These are phyloP conservation scores for Oxyscelio sp. DNA, from an alignment of 2,888 invertebrate genomes.

Conservation along the genomic window DNA sequence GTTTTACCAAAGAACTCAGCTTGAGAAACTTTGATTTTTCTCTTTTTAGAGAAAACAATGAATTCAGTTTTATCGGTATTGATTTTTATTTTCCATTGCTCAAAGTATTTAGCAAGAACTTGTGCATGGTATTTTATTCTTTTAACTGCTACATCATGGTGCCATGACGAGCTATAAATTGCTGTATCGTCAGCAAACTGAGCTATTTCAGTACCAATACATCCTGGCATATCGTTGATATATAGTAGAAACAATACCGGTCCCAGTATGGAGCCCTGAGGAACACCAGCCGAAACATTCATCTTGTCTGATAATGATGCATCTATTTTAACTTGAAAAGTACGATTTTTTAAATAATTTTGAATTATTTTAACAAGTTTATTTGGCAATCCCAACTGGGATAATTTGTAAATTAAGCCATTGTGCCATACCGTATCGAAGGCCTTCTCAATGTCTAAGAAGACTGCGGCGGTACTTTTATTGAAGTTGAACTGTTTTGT, in stretches of 20 bases:
- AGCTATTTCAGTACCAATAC: slow-evolving; percentile 7
- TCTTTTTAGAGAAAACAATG: slow-evolving; percentile 35
- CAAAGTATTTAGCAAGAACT: slow-evolving; percentile 32
- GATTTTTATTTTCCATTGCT: slow-evolving; percentile 55
- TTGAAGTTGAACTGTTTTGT: slow-evolving; percentile 70
- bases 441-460: slow-evolving; percentile 76
- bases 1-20: slow-evolving; percentile 12
- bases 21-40: not conserved
- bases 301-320: not conserved
- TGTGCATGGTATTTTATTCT: not conserved
- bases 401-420: slow-evolving; percentile 67
- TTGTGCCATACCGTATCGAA: slow-evolving; percentile 78
- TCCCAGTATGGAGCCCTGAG: slow-evolving; percentile 52
- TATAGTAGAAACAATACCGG: slow-evolving; percentile 30
- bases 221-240: slow-evolving; percentile 33
- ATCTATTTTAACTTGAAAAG: slow-evolving; percentile 23
- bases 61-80: slow-evolving; percentile 66
- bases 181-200: slow-evolving; percentile 62
- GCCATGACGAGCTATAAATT: slow-evolving; percentile 19
- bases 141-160: not conserved
- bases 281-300: slow-evolving; percentile 8
- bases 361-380: slow-evolving; percentile 61
- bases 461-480: slow-evolving; percentile 60
- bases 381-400: not conserved
- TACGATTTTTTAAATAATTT: slow-evolving; percentile 17